phyloP scores from a whole-genome alignment of 2,113 vertebrate species.

The Nicator chloris region DNA sequence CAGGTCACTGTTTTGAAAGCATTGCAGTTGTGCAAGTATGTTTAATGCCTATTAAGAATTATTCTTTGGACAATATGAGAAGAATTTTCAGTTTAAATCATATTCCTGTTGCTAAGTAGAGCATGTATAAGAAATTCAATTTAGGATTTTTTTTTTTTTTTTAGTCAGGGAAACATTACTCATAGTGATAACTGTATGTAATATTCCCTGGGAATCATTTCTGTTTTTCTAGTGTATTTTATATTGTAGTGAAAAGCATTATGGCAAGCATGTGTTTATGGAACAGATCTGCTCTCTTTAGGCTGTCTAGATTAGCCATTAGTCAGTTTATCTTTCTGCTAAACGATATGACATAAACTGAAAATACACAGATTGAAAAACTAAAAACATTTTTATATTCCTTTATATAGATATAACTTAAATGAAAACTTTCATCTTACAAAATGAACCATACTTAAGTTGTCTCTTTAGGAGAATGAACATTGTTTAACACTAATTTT shows the following conservation, averaged over 20 bases:
- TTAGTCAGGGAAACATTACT: not conserved
- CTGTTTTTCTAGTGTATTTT: not conserved
- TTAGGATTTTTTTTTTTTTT: not conserved
- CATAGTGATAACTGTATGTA: not conserved
- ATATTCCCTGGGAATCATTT: conserved; percentile 9
- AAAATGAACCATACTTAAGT: not conserved
- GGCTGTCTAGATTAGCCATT: not conserved
- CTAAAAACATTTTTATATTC: not conserved
- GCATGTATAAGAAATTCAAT: not conserved
- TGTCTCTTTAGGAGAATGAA: not conserved
- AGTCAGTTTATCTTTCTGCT: not conserved
- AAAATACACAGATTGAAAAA: not conserved
- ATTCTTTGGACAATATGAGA: not conserved
- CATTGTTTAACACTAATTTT: not conserved
- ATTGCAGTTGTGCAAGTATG: not conserved
- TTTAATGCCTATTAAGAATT: not conserved
- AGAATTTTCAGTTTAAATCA: conserved; percentile 43
- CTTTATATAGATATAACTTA: not conserved
- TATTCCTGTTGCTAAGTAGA: not conserved
- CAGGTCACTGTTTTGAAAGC: not conserved
- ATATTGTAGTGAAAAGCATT: not conserved
- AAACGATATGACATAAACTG: conserved; percentile 4
- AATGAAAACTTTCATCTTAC: not conserved
- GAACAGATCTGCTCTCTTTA: not conserved
- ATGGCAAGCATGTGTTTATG: not conserved